Evolutionary conservation across 2,113 vertebrate genomes (phyloP).

Genomic region (Girardinichthys multiradiatus): DNA sequence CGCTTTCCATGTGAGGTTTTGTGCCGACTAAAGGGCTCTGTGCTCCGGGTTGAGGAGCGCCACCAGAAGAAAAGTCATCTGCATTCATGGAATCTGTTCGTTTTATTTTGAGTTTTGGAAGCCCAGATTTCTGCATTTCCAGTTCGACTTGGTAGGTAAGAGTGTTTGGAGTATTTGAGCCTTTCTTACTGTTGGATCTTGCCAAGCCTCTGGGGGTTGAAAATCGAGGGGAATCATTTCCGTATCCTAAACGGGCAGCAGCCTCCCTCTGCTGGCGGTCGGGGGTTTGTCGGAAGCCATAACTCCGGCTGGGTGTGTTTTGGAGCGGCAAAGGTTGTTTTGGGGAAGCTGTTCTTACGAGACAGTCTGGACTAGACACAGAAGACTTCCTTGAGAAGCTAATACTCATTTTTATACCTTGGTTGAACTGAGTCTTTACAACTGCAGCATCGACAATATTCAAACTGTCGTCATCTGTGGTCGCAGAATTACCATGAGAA

Average conservation of each 20-base stretch:
- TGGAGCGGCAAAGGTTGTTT: neutral
- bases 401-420: constrained; percentile 61
- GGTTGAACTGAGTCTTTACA: constrained; percentile 50
- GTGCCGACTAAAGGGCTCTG: constrained; percentile 37
- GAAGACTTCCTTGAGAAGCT: constrained; percentile 62
- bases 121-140: constrained; percentile 88
- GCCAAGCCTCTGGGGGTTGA: constrained; percentile 60
- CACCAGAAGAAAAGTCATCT: constrained; percentile 39
- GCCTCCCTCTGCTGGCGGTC: constrained; percentile 85
- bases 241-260: constrained; percentile 78
- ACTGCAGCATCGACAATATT: constrained; percentile 58
- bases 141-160: constrained; percentile 88
- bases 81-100: constrained; percentile 78
- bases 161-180: constrained; percentile 34
- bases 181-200: constrained; percentile 10
- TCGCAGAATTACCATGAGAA: constrained; percentile 57
- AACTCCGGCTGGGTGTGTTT: constrained; percentile 50
- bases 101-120: constrained; percentile 90
- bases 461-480: constrained; percentile 59
- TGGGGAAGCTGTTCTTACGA: constrained; percentile 19
- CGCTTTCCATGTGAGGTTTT: constrained; percentile 76
- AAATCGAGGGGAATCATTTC: constrained; percentile 40
- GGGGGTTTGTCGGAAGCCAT: constrained; percentile 79
- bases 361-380: neutral
- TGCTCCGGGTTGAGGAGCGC: constrained; percentile 38